Conservation (phyloP, 2,797 vertebrate species). For the Neosilurus mollespiculum region DNA sequence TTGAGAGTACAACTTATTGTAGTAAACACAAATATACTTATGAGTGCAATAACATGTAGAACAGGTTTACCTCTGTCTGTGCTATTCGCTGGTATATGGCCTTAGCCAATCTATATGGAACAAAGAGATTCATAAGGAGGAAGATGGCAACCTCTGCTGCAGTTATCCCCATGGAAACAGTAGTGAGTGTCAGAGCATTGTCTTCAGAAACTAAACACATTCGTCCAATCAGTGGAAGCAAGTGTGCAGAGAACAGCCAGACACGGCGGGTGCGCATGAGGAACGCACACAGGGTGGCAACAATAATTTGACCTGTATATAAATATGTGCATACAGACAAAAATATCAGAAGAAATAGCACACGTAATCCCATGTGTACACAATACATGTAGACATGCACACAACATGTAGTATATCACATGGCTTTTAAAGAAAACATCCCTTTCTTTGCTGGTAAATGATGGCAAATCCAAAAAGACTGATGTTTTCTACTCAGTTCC, state of each 20-base stretch:
- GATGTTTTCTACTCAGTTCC: neutral
- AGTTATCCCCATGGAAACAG: slow-evolving; percentile 71
- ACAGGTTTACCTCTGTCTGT: slow-evolving; percentile 68
- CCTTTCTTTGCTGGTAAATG: neutral
- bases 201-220: slow-evolving; percentile 67
- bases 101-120: slow-evolving; percentile 74
- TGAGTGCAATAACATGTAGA: neutral
- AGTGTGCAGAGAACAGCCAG: slow-evolving; percentile 79
- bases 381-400: neutral
- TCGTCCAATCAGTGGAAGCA: slow-evolving; percentile 79
- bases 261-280: slow-evolving; percentile 79
- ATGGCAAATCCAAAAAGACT: neutral
- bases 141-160: slow-evolving; percentile 64
- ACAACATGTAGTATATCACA: neutral
- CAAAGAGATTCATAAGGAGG: slow-evolving; percentile 72
- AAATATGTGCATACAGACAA: slow-evolving; percentile 10
- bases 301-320: slow-evolving; percentile 78
- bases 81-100: slow-evolving; percentile 70
- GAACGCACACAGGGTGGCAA: slow-evolving; percentile 79
- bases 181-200: slow-evolving; percentile 65
- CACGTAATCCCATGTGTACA: too few relatives aligned
- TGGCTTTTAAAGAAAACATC: neutral
- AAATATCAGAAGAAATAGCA: neutral
- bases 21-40: neutral
- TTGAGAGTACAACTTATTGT: neutral